phyloP scores from a whole-genome alignment of 2,797 vertebrate genomes.

The Danio kyathit region DNA sequence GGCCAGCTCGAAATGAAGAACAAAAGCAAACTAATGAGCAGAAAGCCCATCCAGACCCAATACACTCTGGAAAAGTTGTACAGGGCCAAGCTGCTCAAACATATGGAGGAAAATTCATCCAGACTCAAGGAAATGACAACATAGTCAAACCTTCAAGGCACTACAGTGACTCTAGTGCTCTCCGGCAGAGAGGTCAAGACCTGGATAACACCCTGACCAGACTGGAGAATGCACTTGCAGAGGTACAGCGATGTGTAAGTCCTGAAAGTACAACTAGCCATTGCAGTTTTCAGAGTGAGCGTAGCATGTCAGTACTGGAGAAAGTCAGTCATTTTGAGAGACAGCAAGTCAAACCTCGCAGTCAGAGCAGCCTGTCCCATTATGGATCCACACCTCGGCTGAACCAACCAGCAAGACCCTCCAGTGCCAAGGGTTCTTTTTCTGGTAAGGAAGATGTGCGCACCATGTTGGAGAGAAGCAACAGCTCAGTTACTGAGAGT shows the following conservation, averaged over 20 bases:
- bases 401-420: constrained; percentile 55
- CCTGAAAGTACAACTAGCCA: constrained; percentile 64
- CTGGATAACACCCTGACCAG: constrained; percentile 78
- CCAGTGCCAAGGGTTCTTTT: constrained; percentile 55
- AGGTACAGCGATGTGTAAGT: constrained; percentile 76
- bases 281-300: constrained; percentile 63
- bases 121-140: constrained; percentile 61
- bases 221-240: constrained; percentile 78
- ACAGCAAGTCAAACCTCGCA: constrained; percentile 77
- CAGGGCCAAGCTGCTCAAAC: constrained; percentile 68
- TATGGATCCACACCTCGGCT: constrained; percentile 62
- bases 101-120: constrained; percentile 50
- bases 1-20: constrained; percentile 65
- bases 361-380: constrained; percentile 64
- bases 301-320: constrained; percentile 88
- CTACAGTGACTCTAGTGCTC: constrained; percentile 59
- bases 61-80: constrained; percentile 67
- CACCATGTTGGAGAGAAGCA: constrained; percentile 72
- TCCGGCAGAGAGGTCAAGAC: constrained; percentile 65
- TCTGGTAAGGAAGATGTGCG: constrained; percentile 78
- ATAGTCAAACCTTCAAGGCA: constrained; percentile 67
- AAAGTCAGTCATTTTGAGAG: constrained; percentile 92
- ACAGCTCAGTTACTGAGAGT: constrained; percentile 60
- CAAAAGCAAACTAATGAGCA: constrained; percentile 66
- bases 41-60: constrained; percentile 64